phyloP scores from a whole-genome alignment of 2,113 vertebrate genomes.

The Coptodon bakossiorum region DNA sequence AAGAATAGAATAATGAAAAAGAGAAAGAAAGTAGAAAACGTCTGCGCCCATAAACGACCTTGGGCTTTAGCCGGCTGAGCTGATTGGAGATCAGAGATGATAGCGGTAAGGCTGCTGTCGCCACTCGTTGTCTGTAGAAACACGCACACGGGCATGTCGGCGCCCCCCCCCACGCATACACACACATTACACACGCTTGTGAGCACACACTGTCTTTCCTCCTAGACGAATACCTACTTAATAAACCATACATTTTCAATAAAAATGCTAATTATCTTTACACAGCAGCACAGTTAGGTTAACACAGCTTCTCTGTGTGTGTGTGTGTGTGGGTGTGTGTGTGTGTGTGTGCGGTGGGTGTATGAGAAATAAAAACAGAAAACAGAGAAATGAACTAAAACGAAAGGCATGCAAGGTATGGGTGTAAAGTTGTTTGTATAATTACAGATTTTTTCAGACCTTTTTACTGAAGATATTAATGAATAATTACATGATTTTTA shows the following conservation, averaged over 20 bases:
- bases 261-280: constrained; percentile 68
- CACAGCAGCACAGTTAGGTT: constrained; percentile 33
- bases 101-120: constrained; percentile 35
- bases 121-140: constrained; percentile 15
- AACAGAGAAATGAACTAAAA: not conserved
- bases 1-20: constrained; percentile 13
- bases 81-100: constrained; percentile 63
- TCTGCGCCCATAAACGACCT: constrained; percentile 54
- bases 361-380: not conserved
- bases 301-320: not conserved
- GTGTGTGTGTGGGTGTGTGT: not conserved
- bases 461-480: constrained; percentile 4
- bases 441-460: not conserved
- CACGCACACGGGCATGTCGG: not conserved
- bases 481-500: constrained; percentile 27
- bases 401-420: not conserved
- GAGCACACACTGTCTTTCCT: not conserved
- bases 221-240: constrained; percentile 43
- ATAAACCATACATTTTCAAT: constrained; percentile 68
- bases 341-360: not conserved
- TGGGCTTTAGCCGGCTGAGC: constrained; percentile 41
- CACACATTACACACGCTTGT: not conserved
- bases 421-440: not conserved
- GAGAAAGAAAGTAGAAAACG: not conserved
- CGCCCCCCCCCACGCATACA: not conserved